Conservation (phyloP, 2,113 vertebrate species). For the Uria lomvia region DNA sequence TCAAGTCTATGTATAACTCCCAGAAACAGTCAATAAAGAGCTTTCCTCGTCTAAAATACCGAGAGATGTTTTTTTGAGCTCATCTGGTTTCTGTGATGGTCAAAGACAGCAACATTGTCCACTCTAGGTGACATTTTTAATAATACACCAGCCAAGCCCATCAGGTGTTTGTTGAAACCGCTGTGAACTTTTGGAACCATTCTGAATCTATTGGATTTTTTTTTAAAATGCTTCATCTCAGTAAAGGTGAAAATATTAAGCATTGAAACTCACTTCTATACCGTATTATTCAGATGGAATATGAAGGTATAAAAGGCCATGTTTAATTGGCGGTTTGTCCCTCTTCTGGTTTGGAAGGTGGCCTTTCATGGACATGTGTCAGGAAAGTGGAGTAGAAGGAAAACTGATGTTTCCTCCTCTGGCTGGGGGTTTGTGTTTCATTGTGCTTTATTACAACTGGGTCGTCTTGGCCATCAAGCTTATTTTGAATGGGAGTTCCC, state of each 20-base stretch:
- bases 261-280: neutral
- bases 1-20: neutral
- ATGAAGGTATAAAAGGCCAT: neutral
- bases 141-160: neutral
- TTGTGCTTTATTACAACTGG: neutral
- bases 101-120: neutral
- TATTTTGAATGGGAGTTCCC: neutral
- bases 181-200: neutral
- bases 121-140: neutral
- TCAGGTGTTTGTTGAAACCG: neutral
- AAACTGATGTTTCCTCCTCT: neutral
- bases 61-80: neutral
- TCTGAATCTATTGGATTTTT: neutral
- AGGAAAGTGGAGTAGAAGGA: neutral
- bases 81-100: neutral
- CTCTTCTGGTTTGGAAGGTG: neutral
- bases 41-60: neutral
- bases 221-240: neutral
- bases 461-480: neutral
- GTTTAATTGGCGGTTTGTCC: neutral
- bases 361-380: neutral
- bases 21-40: neutral
- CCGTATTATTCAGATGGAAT: neutral
- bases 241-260: neutral
- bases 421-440: neutral